Percentiles rank a stretch among this genome's conserved stretches.
Evolutionary conservation across 1,140 invertebrate species (phyloP).

Genomic region (Whitmania pigra): DNA sequence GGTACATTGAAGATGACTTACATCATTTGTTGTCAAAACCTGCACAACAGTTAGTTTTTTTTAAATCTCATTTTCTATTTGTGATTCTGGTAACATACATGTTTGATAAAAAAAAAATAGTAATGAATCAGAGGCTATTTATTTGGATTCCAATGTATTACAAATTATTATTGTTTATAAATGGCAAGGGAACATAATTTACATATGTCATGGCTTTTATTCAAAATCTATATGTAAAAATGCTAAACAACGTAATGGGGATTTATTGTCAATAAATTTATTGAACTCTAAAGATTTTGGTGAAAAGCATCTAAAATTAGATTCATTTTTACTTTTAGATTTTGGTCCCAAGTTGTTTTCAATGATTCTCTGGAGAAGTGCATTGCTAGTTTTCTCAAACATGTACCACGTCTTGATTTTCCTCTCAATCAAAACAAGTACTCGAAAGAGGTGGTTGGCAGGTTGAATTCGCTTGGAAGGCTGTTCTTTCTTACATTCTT

Average conservation of each 20-base stretch:
- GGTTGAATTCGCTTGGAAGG: constrained; percentile 49
- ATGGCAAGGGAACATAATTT: too few relatives aligned
- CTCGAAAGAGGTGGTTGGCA: constrained; percentile 39
- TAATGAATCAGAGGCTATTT: too few relatives aligned
- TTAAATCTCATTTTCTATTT: neutral
- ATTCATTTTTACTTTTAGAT: constrained; percentile 43
- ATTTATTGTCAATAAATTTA: neutral
- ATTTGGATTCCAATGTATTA: too few relatives aligned
- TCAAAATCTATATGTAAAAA: constrained; percentile 30
- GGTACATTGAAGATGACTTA: constrained; percentile 48
- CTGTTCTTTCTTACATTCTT: constrained; percentile 56
- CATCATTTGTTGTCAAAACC: constrained; percentile 47
- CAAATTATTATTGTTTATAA: too few relatives aligned
- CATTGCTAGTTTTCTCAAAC: constrained; percentile 59
- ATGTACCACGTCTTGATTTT: constrained; percentile 56
- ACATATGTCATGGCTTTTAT: too few relatives aligned
- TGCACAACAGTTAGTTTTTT: constrained; percentile 29
- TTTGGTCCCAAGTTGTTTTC: constrained; percentile 63
- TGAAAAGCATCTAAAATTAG: neutral
- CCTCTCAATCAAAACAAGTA: constrained; percentile 39
- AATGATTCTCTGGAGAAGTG: constrained; percentile 53
- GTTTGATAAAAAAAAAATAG: too few relatives aligned
- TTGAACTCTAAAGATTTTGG: neutral
- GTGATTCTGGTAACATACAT: too few relatives aligned
- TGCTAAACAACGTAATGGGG: neutral